These are phyloP conservation scores for Amblyjoppa proteus DNA, from an alignment of 2,888 invertebrate species.

Conservation along the genomic window DNA sequence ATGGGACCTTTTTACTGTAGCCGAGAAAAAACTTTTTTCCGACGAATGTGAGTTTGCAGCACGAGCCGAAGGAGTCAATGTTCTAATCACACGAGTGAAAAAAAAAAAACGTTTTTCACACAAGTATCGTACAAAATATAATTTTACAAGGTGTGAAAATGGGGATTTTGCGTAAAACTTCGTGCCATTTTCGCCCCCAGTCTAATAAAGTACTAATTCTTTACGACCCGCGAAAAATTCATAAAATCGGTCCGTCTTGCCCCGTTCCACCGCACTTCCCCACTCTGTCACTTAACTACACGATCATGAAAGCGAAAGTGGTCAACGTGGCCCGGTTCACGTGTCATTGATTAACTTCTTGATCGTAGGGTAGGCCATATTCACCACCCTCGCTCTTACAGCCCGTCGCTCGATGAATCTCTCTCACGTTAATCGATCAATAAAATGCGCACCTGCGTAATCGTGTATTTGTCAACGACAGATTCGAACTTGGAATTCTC, in stretches of 20 bases:
- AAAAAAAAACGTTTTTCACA: too few relatives aligned
- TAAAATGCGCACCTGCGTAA: constrained; percentile 84
- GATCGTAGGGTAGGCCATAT: neutral
- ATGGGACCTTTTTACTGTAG: too few relatives aligned
- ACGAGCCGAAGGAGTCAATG: too few relatives aligned
- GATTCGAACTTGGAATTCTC: constrained; percentile 73
- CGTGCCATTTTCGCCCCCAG: too few relatives aligned
- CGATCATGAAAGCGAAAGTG: neutral
- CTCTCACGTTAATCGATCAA: neutral
- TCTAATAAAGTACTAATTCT: neutral
- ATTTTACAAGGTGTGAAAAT: too few relatives aligned
- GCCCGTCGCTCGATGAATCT: neutral
- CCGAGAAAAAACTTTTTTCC: too few relatives aligned
- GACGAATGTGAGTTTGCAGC: too few relatives aligned
- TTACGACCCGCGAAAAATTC: neutral
- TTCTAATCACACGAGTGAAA: too few relatives aligned
- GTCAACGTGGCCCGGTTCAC: neutral
- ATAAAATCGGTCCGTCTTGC: neutral
- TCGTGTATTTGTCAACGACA: constrained; percentile 85
- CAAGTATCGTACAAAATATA: too few relatives aligned
- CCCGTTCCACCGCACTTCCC: too few relatives aligned
- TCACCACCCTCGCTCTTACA: neutral
- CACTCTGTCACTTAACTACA: too few relatives aligned
- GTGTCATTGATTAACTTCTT: neutral
- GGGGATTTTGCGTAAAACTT: too few relatives aligned